A percentile compares a stretch with the other conserved stretches of the same genome.
phyloP scores from a whole-genome alignment of 2,113 vertebrate genomes.

The Rana temporaria region DNA sequence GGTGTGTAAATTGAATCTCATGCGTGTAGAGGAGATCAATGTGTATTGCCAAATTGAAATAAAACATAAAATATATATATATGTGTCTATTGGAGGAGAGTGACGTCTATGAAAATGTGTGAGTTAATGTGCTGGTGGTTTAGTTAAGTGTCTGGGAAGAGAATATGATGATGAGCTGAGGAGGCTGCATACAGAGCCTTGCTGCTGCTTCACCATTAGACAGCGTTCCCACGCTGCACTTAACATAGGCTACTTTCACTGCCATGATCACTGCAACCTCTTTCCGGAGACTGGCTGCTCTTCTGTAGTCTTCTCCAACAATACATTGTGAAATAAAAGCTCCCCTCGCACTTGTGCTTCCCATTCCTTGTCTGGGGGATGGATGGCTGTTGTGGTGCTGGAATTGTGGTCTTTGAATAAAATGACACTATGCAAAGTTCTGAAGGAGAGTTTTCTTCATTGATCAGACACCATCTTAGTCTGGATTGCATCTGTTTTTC shows the following conservation, averaged over 20 bases:
- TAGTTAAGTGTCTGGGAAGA: slow-evolving; percentile 34
- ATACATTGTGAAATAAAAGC: background rate
- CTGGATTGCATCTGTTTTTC: background rate
- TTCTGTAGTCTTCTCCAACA: background rate
- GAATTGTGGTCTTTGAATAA: slow-evolving; percentile 30
- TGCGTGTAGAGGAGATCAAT: background rate
- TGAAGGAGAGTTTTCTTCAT: slow-evolving; percentile 3
- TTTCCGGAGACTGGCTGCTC: slow-evolving; percentile 11
- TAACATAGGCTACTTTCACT: slow-evolving; percentile 7
- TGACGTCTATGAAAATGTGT: slow-evolving; percentile 17
- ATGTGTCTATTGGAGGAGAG: slow-evolving; percentile 11
- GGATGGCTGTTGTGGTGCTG: slow-evolving; percentile 32
- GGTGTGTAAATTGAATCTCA: too few relatives aligned
- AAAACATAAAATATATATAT: too few relatives aligned
- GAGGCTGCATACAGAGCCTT: background rate
- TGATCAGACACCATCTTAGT: slow-evolving; percentile 15
- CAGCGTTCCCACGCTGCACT: slow-evolving; percentile 5
- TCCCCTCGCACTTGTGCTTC: slow-evolving; percentile 4
- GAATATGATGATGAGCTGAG: background rate
- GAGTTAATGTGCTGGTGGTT: slow-evolving; percentile 17
- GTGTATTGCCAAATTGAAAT: background rate
- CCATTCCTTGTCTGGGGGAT: slow-evolving; percentile 16
- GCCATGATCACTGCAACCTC: background rate
- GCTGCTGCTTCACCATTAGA: background rate
- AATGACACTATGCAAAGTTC: slow-evolving; percentile 33